Evolutionary conservation across 2,888 invertebrate genomes (phyloP).

Genomic region (Portevinia maculata): DNA sequence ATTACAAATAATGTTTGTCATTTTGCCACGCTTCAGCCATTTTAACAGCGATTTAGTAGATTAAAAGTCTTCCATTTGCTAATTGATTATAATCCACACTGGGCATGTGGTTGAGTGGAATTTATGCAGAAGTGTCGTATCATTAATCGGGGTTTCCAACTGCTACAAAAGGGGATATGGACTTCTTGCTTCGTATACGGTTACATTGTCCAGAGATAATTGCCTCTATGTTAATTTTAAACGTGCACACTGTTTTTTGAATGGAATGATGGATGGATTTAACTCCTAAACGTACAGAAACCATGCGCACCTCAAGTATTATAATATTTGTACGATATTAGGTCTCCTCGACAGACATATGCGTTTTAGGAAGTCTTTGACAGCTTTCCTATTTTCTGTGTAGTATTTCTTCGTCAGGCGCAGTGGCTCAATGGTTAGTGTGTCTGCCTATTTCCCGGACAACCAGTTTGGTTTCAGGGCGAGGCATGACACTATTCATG

Average conservation of each 20-base stretch:
- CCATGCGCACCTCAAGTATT: too few species aligned
- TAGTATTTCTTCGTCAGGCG: too few species aligned
- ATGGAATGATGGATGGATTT: background rate
- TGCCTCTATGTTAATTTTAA: slow-evolving; percentile 48
- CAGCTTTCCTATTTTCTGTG: too few species aligned
- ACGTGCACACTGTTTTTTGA: slow-evolving; percentile 24
- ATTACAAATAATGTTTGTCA: slow-evolving; percentile 54
- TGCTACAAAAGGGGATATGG: slow-evolving; percentile 35
- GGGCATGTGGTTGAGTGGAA: slow-evolving; percentile 6
- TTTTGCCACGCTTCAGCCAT: slow-evolving; percentile 50
- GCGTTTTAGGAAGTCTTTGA: too few species aligned
- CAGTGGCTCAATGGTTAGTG: too few species aligned
- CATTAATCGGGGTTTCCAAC: slow-evolving; percentile 31
- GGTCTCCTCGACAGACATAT: too few species aligned
- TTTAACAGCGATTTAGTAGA: slow-evolving; percentile 63
- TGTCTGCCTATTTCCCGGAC: too few species aligned
- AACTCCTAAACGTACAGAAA: background rate
- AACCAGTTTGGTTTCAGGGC: too few species aligned
- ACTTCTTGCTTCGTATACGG: slow-evolving; percentile 10
- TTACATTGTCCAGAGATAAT: slow-evolving; percentile 35
- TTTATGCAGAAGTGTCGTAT: slow-evolving; percentile 21
- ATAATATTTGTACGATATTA: too few species aligned
- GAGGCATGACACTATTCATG: too few species aligned
- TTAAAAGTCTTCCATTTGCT: slow-evolving; percentile 68
- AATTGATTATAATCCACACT: slow-evolving; percentile 60